Percentiles rank a stretch among this genome's conserved stretches.
These are phyloP conservation scores for Rhyacichthys aspro DNA, from an alignment of 2,797 vertebrate genomes.

Conservation along the genomic window DNA sequence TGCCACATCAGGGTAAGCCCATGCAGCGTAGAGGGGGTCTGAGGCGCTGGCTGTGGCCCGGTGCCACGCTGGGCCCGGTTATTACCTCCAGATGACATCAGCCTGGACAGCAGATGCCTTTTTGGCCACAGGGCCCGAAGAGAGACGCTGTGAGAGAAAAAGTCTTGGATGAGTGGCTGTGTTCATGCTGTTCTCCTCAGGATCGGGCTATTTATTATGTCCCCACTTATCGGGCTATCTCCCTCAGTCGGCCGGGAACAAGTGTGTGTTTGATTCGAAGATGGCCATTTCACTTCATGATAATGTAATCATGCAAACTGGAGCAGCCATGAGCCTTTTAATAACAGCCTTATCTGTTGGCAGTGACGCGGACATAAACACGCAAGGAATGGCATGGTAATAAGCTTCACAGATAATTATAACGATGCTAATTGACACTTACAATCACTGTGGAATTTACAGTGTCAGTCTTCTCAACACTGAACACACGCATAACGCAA, in stretches of 20 bases:
- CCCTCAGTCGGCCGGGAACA: slow-evolving; percentile 37
- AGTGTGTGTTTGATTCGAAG: slow-evolving; percentile 50
- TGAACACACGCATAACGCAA: slow-evolving; percentile 16
- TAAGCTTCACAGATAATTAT: slow-evolving; percentile 52
- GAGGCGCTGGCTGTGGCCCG: slow-evolving; percentile 62
- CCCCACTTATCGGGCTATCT: slow-evolving; percentile 67
- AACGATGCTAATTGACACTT: slow-evolving; percentile 45
- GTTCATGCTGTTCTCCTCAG: slow-evolving; percentile 55
- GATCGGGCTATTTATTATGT: slow-evolving; percentile 71
- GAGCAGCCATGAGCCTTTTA: slow-evolving; percentile 21
- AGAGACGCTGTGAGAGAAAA: slow-evolving; percentile 18
- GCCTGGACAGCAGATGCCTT: slow-evolving; percentile 80
- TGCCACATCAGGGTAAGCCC: slow-evolving; percentile 64
- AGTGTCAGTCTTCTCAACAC: slow-evolving; percentile 3
- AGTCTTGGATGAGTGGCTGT: slow-evolving; percentile 13
- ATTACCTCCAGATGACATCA: slow-evolving; percentile 83
- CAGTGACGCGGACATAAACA: slow-evolving; percentile 23
- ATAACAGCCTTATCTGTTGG: slow-evolving; percentile 39
- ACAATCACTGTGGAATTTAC: slow-evolving; percentile 22
- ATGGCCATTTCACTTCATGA: slow-evolving; percentile 34
- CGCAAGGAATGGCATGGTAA: slow-evolving; percentile 36
- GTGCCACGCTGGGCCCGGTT: slow-evolving; percentile 73
- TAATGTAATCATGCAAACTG: slow-evolving; percentile 34
- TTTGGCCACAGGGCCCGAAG: slow-evolving; percentile 66
- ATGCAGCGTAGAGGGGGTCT: slow-evolving; percentile 50